Evolutionary conservation across 2,888 invertebrate species (phyloP), one percentile per base, ranked within the genome.

Genomic region (Rapana venosa): DNA sequence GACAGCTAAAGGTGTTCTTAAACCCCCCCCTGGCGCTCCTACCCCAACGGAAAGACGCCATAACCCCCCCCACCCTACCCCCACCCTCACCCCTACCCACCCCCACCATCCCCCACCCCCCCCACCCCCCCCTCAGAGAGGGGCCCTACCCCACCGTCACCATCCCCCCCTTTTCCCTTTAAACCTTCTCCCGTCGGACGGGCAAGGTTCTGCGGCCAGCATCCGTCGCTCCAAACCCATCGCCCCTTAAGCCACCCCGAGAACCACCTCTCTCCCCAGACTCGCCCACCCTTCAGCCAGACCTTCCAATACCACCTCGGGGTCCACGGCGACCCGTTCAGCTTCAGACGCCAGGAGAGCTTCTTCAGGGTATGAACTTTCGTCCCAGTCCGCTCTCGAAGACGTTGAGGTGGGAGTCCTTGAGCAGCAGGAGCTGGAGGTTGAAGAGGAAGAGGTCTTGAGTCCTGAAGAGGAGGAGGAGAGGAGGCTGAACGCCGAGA

Each of bases 401-500:
- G 74, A 74, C 22, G 11, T 30, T 30, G 85, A 13, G 32, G 58
- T 1, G 36, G 20, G 17, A 4, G 20, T 26, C 22, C 47, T 20
- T 15, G 13, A 30, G 35, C 11, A 79, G 79, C 32, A 79, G 35
- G 0, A 47, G 81, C 26, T 0, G 74, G 84, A 84, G 56, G 56
- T 77, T 87, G 1, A 79, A 17, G 15, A 83, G 81, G 22, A 0
- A 47, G 84, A 84, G 56, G 85, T 30, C 15, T 77, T 74, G 70
- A 84, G 70, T 66, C 87, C 89, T 15, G 89, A 77, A 35, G 89
- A 91, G 81, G 91, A 91, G 22, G 22, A 36, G 47, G 83, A 91
- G 70, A 89, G 87, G 47, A 61, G 87, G 15, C 47, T n/a, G 47
- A 89, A 90, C 61, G 91, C 92, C n/a, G 93, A 94, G 58, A 94